phyloP scores from a whole-genome alignment of 1,140 invertebrate species.

The Pseudomyrmex dendroicus region DNA sequence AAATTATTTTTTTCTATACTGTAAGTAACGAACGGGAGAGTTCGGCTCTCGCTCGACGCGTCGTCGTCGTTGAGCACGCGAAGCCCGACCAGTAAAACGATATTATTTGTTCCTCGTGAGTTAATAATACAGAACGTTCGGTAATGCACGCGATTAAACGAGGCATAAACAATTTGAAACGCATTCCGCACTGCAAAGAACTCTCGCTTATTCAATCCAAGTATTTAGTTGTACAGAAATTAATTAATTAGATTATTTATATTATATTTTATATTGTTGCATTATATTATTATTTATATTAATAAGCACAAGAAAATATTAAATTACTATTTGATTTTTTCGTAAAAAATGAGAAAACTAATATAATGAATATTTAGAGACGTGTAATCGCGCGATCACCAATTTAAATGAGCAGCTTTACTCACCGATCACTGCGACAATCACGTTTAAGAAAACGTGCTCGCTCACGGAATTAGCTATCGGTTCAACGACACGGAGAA shows the following conservation, averaged over 20 bases:
- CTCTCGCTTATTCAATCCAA: not conserved
- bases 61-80: not conserved
- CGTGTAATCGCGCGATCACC: not conserved
- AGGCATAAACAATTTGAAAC: not conserved
- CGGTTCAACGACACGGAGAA: slow-evolving; percentile 3
- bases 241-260: too few relatives aligned
- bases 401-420: slow-evolving; percentile 10
- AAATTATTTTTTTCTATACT: slow-evolving; percentile 12
- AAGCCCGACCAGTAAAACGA: not conserved
- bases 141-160: not conserved
- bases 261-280: too few relatives aligned
- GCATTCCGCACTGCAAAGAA: not conserved
- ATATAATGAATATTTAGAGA: not conserved
- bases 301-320: too few relatives aligned
- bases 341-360: too few relatives aligned
- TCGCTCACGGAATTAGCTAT: not conserved
- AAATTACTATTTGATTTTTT: too few relatives aligned
- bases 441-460: slow-evolving; percentile 17
- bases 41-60: not conserved
- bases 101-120: not conserved
- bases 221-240: not conserved
- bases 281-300: too few relatives aligned
- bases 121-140: not conserved
- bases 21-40: not conserved
- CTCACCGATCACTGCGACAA: not conserved